These are phyloP conservation scores for Philypnodon macrostomus DNA, from an alignment of 2,797 vertebrate genomes.

Conservation along the genomic window DNA sequence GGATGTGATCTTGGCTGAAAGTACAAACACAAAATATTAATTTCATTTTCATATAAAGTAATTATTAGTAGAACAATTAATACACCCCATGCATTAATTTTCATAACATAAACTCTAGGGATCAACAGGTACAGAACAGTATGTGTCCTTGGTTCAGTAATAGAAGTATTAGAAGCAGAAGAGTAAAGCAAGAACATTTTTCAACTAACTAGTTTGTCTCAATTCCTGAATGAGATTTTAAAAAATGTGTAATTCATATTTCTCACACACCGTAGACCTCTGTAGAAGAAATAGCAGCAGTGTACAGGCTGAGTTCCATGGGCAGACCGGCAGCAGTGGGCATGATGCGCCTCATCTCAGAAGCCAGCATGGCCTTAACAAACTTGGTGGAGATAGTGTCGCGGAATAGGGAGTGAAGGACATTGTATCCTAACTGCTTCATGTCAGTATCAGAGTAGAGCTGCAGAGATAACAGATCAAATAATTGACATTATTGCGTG, in stretches of 20 bases:
- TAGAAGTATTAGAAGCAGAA: too few relatives aligned
- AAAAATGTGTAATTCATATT: background rate
- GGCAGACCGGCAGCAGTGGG: slow-evolving; percentile 80
- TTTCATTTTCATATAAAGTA: too few relatives aligned
- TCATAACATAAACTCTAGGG: too few relatives aligned
- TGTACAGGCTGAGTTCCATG: slow-evolving; percentile 76
- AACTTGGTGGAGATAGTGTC: slow-evolving; percentile 23
- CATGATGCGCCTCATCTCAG: slow-evolving; percentile 73
- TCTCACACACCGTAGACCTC: slow-evolving; percentile 53
- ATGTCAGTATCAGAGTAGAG: slow-evolving; percentile 5
- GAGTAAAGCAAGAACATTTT: too few relatives aligned
- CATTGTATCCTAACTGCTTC: background rate
- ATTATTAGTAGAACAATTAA: too few relatives aligned
- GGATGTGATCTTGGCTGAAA: background rate
- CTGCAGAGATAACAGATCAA: slow-evolving; percentile 44
- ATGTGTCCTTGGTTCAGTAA: too few relatives aligned
- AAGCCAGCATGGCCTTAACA: slow-evolving; percentile 69
- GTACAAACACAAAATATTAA: background rate
- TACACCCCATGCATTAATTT: too few relatives aligned
- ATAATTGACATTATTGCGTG: background rate
- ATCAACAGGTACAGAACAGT: too few relatives aligned
- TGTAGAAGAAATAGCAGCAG: slow-evolving; percentile 66
- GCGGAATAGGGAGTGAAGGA: background rate
- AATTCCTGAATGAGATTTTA: too few relatives aligned
- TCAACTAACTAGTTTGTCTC: too few relatives aligned